A percentile compares a stretch with the other conserved stretches of the same genome.
phyloP scores from a whole-genome alignment of 1,140 invertebrate species.

The Ceratina australensis region DNA sequence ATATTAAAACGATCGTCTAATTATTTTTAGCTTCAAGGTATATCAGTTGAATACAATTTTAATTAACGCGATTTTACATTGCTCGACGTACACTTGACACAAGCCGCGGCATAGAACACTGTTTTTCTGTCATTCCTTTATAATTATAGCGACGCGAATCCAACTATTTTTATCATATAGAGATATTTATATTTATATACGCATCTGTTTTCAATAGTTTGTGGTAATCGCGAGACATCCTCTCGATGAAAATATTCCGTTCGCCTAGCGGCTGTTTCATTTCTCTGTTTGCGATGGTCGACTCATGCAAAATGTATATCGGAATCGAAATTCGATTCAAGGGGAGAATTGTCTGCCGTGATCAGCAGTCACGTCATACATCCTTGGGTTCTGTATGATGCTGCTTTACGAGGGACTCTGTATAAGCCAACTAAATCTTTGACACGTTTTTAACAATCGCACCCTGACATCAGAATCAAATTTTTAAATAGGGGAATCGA shows the following conservation, averaged over 20 bases:
- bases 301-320: not conserved
- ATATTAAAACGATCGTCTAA: conserved; percentile 54
- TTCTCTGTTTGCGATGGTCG: conserved; percentile 20
- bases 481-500: conserved; percentile 35
- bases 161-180: conserved; percentile 36
- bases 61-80: conserved; percentile 43
- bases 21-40: conserved; percentile 59
- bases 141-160: conserved; percentile 23
- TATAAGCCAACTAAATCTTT: conserved; percentile 40
- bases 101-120: conserved; percentile 8
- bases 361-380: conserved; percentile 32
- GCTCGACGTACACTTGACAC: conserved; percentile 18
- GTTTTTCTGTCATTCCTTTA: conserved; percentile 43
- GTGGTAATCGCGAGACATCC: not conserved
- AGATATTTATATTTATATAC: conserved; percentile 43
- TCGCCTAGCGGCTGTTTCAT: not conserved
- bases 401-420: conserved; percentile 37
- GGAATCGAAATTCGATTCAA: conserved; percentile 23
- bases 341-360: conserved; percentile 1
- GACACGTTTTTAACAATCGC: conserved; percentile 37
- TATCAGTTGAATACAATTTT: conserved; percentile 59
- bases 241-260: not conserved
- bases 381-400: conserved; percentile 57
- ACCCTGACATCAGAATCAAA: conserved; percentile 42
- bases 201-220: conserved; percentile 33